phyloP scores from a whole-genome alignment of 2,797 vertebrate genomes.

The Oryzias dopingdopingensis region DNA sequence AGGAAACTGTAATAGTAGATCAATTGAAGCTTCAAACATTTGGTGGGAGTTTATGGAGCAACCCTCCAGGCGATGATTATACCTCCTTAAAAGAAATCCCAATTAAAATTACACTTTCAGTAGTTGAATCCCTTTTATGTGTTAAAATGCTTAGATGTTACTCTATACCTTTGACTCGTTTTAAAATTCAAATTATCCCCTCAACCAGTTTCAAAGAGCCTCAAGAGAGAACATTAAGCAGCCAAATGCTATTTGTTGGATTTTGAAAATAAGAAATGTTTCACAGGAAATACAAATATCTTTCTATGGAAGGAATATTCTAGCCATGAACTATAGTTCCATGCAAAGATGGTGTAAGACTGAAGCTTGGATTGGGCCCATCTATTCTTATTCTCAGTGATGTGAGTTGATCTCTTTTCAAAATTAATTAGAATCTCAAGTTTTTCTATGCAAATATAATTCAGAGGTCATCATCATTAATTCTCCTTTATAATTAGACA shows the following conservation, averaged over 20 bases:
- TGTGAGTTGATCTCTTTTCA: background rate
- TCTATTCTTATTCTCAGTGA: background rate
- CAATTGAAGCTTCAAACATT: constrained; percentile 32
- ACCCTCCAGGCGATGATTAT: background rate
- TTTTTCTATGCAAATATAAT: constrained; percentile 47
- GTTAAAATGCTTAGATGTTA: background rate
- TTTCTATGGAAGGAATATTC: background rate
- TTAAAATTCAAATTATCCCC: background rate
- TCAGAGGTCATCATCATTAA: constrained; percentile 42
- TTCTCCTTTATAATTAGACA: constrained; percentile 23
- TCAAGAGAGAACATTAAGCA: no score
- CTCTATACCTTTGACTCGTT: background rate
- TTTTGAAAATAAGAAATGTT: background rate
- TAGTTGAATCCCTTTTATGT: background rate
- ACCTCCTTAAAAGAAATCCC: background rate
- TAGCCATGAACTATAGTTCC: background rate
- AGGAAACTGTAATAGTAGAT: constrained; percentile 39
- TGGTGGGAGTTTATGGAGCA: constrained; percentile 46
- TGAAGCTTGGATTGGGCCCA: background rate
- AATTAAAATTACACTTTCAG: background rate
- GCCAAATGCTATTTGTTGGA: background rate
- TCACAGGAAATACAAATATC: background rate
- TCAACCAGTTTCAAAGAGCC: background rate
- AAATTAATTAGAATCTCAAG: constrained; percentile 41
- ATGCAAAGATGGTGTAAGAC: no score